Evolutionary conservation across 92 coral and sea anemone genomes (phyloP).

Genomic region (Actinernus sp.): DNA sequence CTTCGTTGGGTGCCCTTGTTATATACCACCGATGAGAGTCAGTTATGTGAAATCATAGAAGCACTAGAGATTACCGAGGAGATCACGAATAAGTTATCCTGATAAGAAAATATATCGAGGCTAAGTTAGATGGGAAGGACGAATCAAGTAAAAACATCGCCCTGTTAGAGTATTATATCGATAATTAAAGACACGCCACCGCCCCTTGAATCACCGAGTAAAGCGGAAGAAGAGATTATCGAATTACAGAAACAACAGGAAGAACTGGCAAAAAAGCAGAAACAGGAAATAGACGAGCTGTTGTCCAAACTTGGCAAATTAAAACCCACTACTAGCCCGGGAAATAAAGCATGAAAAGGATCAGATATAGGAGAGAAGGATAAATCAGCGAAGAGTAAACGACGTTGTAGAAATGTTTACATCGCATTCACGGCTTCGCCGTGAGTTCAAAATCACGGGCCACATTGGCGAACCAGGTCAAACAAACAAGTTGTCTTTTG

Average conservation of each 20-base stretch:
- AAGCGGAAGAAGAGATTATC: not conserved
- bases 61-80: not conserved
- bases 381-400: no score
- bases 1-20: no score
- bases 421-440: conserved; percentile 1
- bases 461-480: no score
- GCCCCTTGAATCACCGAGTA: conserved; percentile 1
- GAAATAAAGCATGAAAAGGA: no score
- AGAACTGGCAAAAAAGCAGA: conserved; percentile 7
- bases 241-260: conserved; percentile 15
- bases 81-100: conserved; percentile 5
- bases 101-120: conserved; percentile 3
- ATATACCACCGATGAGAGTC: conserved; percentile 18
- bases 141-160: not conserved
- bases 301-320: not conserved
- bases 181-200: not conserved
- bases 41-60: conserved; percentile 3
- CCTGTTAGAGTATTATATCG: conserved; percentile 1
- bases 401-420: no score
- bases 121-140: conserved; percentile 5
- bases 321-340: no score
- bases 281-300: conserved; percentile 16
- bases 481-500: no score
- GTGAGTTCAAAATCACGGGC: conserved; percentile 48
- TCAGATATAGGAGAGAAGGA: no score